Evolutionary conservation across 2,797 vertebrate genomes (phyloP).

Genomic region (Danio choprae): DNA sequence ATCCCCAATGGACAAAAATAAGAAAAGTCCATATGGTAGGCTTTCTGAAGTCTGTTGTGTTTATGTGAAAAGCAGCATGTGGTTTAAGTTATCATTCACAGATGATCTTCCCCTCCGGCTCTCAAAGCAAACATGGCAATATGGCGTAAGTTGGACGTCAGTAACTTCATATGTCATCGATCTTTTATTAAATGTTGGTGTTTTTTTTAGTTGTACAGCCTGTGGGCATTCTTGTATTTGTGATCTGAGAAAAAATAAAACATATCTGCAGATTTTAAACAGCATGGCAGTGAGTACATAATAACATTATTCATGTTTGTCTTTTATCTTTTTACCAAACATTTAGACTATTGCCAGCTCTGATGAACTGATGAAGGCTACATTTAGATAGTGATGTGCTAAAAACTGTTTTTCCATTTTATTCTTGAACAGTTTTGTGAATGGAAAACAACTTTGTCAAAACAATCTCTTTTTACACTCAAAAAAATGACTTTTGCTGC

Average conservation of each 20-base stretch:
- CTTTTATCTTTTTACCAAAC: background rate
- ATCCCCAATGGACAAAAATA: too few relatives aligned
- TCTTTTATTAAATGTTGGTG: background rate
- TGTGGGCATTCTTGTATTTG: background rate
- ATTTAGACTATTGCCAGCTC: background rate
- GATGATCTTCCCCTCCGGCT: background rate
- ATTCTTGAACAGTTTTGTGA: too few relatives aligned
- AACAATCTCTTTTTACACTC: too few relatives aligned
- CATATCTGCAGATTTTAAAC: background rate
- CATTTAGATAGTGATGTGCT: too few relatives aligned
- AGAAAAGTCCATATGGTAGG: background rate
- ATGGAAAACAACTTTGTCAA: too few relatives aligned
- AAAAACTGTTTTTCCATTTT: too few relatives aligned
- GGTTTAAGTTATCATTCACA: background rate
- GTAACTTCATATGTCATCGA: background rate
- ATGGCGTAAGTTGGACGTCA: background rate
- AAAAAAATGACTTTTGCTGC: too few relatives aligned
- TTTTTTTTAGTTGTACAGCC: background rate
- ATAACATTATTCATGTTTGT: background rate
- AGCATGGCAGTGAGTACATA: background rate
- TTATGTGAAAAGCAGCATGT: background rate
- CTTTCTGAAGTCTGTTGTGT: background rate
- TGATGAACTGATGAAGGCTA: too few relatives aligned
- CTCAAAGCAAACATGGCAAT: background rate
- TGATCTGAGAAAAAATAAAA: background rate